These are phyloP conservation scores for Plutomurus gul DNA, from an alignment of 1,140 invertebrate genomes.

Conservation along the genomic window DNA sequence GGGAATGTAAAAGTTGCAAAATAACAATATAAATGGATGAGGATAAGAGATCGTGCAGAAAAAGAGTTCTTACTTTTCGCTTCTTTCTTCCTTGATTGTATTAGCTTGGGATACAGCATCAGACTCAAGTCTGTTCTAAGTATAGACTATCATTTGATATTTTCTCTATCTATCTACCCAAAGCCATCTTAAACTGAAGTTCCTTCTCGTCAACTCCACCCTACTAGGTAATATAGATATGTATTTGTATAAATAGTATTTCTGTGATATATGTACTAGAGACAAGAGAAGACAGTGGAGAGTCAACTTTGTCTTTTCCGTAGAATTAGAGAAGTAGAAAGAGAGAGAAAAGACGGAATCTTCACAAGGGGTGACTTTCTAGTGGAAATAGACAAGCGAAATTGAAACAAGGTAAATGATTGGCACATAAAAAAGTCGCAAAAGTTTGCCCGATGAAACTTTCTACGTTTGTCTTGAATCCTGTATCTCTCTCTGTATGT, in stretches of 20 bases:
- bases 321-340: slow-evolving; percentile 1
- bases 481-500: not conserved
- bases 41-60: not conserved
- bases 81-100: slow-evolving; percentile 11
- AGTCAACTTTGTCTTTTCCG: not conserved
- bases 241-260: no score
- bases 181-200: not conserved
- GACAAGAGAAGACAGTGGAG: no score
- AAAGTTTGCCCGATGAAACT: slow-evolving; percentile 39
- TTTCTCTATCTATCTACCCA: not conserved
- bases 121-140: not conserved
- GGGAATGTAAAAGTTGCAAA: slow-evolving; percentile 1
- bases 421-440: slow-evolving; percentile 47
- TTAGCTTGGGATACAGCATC: slow-evolving; percentile 4
- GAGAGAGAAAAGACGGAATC: slow-evolving; percentile 22
- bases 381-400: slow-evolving; percentile 36
- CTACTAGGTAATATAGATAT: no score
- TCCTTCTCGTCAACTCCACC: not conserved
- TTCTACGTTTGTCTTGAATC: slow-evolving; percentile 9
- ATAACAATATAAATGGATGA: slow-evolving; percentile 18
- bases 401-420: slow-evolving; percentile 51
- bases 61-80: not conserved
- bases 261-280: no score
- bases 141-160: not conserved
- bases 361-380: slow-evolving; percentile 21